Evolutionary conservation across 2,888 invertebrate species (phyloP).

Genomic region (Dicycla oo): DNA sequence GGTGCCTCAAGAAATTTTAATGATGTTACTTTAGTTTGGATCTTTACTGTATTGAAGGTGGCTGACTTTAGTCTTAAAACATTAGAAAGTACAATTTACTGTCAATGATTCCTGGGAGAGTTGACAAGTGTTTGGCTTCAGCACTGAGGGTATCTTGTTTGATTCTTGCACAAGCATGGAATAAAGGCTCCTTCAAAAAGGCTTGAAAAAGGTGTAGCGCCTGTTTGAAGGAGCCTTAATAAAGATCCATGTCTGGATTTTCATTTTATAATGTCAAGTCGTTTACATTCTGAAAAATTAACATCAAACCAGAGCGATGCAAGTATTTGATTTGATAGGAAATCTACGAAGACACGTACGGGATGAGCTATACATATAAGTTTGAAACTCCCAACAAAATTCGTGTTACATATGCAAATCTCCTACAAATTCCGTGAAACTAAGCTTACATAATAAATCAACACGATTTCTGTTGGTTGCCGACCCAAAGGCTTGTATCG

Average conservation of each 20-base stretch:
- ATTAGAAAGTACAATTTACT: too few relatives aligned
- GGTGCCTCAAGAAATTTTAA: constrained; percentile 22
- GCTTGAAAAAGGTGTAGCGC: too few relatives aligned
- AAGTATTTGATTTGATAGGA: not conserved
- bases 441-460: constrained; percentile 73
- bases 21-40: constrained; percentile 11
- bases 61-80: too few relatives aligned
- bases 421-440: constrained; percentile 66
- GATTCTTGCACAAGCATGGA: too few relatives aligned
- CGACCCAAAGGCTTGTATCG: constrained; percentile 51
- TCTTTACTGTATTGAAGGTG: not conserved
- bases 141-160: too few relatives aligned
- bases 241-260: too few relatives aligned
- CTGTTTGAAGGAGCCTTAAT: too few relatives aligned
- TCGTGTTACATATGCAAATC: constrained; percentile 70
- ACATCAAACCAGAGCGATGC: not conserved
- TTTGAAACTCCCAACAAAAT: constrained; percentile 62
- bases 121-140: too few relatives aligned
- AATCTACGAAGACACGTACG: not conserved
- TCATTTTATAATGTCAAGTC: too few relatives aligned
- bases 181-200: too few relatives aligned
- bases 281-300: not conserved
- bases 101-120: too few relatives aligned
- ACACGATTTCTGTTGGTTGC: constrained; percentile 60
- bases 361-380: constrained; percentile 3